phyloP scores from a whole-genome alignment of 2,888 invertebrate genomes.

The Crioceris asparagi region DNA sequence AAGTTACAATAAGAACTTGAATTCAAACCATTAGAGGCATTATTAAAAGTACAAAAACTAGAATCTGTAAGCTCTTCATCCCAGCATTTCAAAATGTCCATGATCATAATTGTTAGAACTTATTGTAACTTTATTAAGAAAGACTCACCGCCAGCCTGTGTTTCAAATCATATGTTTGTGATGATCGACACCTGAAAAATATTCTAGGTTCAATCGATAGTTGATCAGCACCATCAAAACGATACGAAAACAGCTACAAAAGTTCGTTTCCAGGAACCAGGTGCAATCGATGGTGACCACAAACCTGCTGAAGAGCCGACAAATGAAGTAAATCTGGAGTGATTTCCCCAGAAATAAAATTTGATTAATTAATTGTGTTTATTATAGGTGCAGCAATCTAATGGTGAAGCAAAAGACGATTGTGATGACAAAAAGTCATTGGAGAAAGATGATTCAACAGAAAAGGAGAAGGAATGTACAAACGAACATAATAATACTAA shows the following conservation, averaged over 20 bases:
- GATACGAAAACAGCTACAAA: constrained; percentile 67
- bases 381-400: constrained; percentile 26
- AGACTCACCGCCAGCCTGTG: no score
- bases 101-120: no score
- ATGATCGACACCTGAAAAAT: no score
- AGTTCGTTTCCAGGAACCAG: constrained; percentile 78
- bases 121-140: no score
- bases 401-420: constrained; percentile 31
- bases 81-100: no score
- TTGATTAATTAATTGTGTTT: not conserved
- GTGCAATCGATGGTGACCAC: constrained; percentile 29
- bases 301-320: constrained; percentile 27
- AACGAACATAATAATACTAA: constrained; percentile 22
- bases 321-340: constrained; percentile 30
- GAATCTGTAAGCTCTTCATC: no score
- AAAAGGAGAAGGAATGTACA: constrained; percentile 31
- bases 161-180: no score
- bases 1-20: no score
- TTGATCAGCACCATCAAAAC: constrained; percentile 80
- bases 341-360: not conserved
- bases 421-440: constrained; percentile 29
- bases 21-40: no score
- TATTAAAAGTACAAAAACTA: no score
- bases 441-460: constrained; percentile 37
- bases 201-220: constrained; percentile 80